Conservation (phyloP, 2,113 vertebrate genomes). For the Oreochromis spilurus region DNA sequence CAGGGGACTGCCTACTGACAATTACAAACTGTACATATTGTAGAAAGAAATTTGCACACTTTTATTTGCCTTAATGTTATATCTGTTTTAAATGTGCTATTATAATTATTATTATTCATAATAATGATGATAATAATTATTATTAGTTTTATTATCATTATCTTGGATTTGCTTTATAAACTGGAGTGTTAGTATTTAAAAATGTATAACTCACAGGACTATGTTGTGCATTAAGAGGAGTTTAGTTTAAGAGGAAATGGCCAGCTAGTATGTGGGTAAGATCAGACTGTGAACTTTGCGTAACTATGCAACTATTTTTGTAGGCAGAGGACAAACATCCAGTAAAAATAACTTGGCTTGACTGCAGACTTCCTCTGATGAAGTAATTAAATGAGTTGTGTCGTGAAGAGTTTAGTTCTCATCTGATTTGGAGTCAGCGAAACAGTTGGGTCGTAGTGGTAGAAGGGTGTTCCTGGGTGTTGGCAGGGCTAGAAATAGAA, state of each 20-base stretch:
- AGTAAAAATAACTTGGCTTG: conserved; percentile 28
- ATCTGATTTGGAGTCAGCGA: conserved; percentile 43
- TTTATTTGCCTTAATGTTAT: not conserved
- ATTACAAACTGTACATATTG: not conserved
- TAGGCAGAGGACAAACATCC: conserved; percentile 16
- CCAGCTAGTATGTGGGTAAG: not conserved
- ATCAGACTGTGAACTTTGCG: conserved; percentile 52
- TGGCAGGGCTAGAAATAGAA: conserved; percentile 55
- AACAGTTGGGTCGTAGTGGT: conserved; percentile 32
- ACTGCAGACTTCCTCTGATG: conserved; percentile 27
- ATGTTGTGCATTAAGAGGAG: not conserved
- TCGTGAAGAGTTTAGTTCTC: conserved; percentile 41
- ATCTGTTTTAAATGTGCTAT: not conserved
- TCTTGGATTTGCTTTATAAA: conserved; percentile 17
- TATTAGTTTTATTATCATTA: not conserved
- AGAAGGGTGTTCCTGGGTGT: not conserved
- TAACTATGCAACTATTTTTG: conserved; percentile 58
- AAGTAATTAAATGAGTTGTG: conserved; percentile 16
- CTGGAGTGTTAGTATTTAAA: conserved; percentile 3
- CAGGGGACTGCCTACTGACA: not conserved
- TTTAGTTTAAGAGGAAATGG: conserved; percentile 24
- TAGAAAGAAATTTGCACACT: not conserved
- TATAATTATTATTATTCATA: not conserved
- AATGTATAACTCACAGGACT: not conserved
- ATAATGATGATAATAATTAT: not conserved